Evolutionary conservation across 2,888 invertebrate genomes (phyloP), one percentile per base, ranked within the genome.

Genomic region (Plusia festucae): DNA sequence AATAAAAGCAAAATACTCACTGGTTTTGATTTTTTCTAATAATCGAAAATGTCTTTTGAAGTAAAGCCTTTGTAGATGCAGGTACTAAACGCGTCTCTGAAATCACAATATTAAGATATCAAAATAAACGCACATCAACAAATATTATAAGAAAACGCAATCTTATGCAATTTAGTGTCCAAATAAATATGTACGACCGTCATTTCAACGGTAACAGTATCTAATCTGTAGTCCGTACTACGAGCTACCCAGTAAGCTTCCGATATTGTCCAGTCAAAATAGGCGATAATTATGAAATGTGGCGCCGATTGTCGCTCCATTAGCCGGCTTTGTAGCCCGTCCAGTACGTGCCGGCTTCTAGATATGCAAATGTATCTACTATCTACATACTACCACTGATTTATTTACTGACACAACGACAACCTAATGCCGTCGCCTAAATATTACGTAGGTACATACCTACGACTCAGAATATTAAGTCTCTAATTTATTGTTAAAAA

Each of bases 271-370:
- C 92, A 86, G 90, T 92, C 91, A 92, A 93, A 93, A 93, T 93
- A 93, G 93, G 85, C 91, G 91, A 94, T 94, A 92, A 93, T 93
- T 94, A 93, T 94, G 94, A 94, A 91, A 92, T 93, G 90, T 91
- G 87, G 88, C 89, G 88, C 88, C 92, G 90, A 93, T 93, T 94
- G 93, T 93, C 90, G 90, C 85, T 81, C 91, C 90, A 93, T 93
- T 93, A 92, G 87, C 78, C 87, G 88, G 93, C 93, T 93, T 92
- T 93, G 93, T 91, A 86, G 88, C 86, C 79, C 78, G 79, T 69
- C 74, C 83, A 83, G 85, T 87, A 87, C 85, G 88, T 88, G 88
- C 81, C 67, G 62, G 82, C 84, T 81, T 78, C 88, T 85, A 88
- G 91, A 91, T 92, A 92, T 92, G 91, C 90, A 89, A 91, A 91